Base-by-base conservation (phyloP, 2,888 invertebrate genomes). In the Sylvicola cinctus region DNA sequence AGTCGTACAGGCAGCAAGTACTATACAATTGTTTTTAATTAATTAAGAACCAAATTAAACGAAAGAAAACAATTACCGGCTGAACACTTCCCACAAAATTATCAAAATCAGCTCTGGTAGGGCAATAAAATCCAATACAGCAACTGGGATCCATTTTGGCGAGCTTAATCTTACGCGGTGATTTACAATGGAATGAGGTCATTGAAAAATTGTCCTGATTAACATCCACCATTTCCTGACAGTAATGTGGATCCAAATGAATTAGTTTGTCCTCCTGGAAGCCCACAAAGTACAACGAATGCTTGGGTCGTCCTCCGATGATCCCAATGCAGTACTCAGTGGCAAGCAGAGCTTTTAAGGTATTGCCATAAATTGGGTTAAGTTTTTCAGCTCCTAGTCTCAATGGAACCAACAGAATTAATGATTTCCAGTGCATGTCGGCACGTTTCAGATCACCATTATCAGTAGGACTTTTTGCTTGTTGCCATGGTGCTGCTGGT, bases 211-310 rank as follows among this genome's bases (percentile, higher is more conserved):
- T 71, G 34, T 74, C 67, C 47, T 75, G 73, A 63, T 74, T 74
- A 1, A 83, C 79, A 59, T 87, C 81, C 23, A 88, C 79, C 60
- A 76, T 75, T 55, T 88, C 84, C 57, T 91, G 91, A 49, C 87
- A 87, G 48, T 85, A 84, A 58, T 93, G 93, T 13, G 93, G 93
- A 60, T 93, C 93, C 44, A 93, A 61, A 50, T 88, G 84, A 46
- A 93, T 85, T 38, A 91, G 60, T 56, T 81, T 79, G 51, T 90
- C 84, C 52, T 85, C 88, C 66, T 90, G 90, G 54, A 77, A 88
- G 32, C 91, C 93, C 40, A 91, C 70, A 61, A 93, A 90, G 57
- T 87, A 93, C 25, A 91, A 61, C 12, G 91, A 87, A 64, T 90
- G 90, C 50, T 83, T 81, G 1, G 91, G 91, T 45, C 81, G 66